Base-by-base conservation (phyloP, 2,113 vertebrate genomes). In the Triplophysa tibetana region DNA sequence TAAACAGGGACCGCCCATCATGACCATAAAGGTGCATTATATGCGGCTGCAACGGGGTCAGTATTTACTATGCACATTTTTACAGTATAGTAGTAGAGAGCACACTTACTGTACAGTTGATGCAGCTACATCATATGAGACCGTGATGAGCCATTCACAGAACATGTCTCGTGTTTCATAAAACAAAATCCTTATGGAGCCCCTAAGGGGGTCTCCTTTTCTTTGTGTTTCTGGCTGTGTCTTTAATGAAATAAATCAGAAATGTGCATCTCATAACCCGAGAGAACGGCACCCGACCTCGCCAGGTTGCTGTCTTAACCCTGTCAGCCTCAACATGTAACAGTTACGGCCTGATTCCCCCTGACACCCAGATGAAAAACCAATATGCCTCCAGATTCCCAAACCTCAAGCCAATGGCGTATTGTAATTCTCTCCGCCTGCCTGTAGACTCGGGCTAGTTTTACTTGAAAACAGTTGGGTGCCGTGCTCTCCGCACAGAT, bases 91-190 rank as follows among this genome's bases (percentile, higher is more conserved):
- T 80, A 78, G 82, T 63, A 84, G 84, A 78, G 72, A 33, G 54
- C 50, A 76, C 10, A 54, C 4, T 72, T 58, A 54, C 54, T 58
- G 19, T 43, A 75, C 33, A 23, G 54, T 58, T 41, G 38, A 63
- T 41, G 52, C 78, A 68, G 67, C 43, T 56, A 5, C 24, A 52
- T 82, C 68, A 70, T 70, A 62, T 41, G 54, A 62, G 38, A 70
- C 52, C 12, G 82, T 77, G 69, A 81, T 41, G 52, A 50, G n/a
- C 81, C 60, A 72, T 70, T 72, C 82, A 82, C 70, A 81, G 69
- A 85, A 85, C 78, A 78, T 75, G 19, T 89, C 86, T 88, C 73
- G 21, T 77, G 81, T 90, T 90, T 89, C 85, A 84, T 77, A 87
- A 80, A 85, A 82, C 70, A 75, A 82, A 80, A 50, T 11, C 75